phyloP scores from a whole-genome alignment of 2,113 vertebrate species.

The Sphyrna mokarran region DNA sequence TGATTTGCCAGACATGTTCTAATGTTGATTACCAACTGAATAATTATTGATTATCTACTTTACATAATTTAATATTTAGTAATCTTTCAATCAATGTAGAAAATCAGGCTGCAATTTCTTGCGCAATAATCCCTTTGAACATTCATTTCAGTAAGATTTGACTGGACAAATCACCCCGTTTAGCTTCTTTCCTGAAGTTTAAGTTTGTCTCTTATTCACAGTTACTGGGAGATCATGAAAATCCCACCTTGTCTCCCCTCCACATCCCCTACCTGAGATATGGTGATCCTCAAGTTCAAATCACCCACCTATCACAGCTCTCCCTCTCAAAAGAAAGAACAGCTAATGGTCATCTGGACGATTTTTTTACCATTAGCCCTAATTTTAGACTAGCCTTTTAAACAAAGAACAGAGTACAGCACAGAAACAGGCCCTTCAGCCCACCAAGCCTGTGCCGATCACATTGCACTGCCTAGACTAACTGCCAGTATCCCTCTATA shows the following conservation, averaged over 20 bases:
- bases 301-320: too few species aligned
- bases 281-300: too few species aligned
- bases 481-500: too few species aligned
- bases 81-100: background rate
- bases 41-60: background rate
- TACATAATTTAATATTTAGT: background rate
- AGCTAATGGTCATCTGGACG: too few species aligned
- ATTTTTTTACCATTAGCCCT: background rate
- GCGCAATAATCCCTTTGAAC: background rate
- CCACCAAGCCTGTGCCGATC: too few species aligned
- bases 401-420: too few species aligned
- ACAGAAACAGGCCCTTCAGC: too few species aligned
- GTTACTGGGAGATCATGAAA: background rate
- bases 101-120: background rate
- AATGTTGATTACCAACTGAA: background rate
- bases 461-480: too few species aligned
- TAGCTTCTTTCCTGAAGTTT: background rate
- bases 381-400: background rate
- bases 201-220: background rate
- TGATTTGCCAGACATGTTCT: background rate
- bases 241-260: too few species aligned
- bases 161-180: background rate
- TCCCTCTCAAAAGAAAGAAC: too few species aligned
- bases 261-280: too few species aligned
- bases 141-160: background rate